Percentiles rank a stretch among this genome's conserved stretches.
These are phyloP conservation scores for Smithornis capensis DNA, from an alignment of 2,113 vertebrate genomes.

Conservation along the genomic window DNA sequence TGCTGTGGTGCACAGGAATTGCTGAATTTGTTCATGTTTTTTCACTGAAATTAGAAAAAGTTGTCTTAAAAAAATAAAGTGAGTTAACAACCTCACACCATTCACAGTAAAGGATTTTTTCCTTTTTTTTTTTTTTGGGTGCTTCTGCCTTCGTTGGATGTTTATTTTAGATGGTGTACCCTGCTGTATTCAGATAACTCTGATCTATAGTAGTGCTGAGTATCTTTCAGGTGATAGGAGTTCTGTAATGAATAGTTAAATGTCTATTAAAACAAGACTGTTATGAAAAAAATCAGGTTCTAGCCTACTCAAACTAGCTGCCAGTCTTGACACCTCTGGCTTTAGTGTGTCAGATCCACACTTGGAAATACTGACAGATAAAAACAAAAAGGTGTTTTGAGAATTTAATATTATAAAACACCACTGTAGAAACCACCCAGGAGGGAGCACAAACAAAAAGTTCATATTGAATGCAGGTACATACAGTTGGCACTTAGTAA, in stretches of 20 bases:
- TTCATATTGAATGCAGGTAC: neutral
- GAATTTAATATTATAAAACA: neutral
- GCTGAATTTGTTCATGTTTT: neutral
- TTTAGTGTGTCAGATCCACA: neutral
- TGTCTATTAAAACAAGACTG: neutral
- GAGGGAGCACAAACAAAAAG: neutral
- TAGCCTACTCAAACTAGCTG: neutral
- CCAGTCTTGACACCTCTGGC: neutral
- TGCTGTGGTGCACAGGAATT: neutral
- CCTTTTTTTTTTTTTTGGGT: rapidly evolving
- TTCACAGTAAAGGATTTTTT: neutral
- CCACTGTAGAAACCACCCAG: neutral
- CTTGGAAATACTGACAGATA: neutral
- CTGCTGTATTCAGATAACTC: neutral
- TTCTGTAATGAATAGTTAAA: neutral
- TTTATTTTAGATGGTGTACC: neutral
- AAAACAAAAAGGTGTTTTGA: neutral
- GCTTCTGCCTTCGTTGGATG: neutral
- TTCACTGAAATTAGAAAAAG: neutral
- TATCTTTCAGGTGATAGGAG: neutral
- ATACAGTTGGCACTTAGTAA: neutral
- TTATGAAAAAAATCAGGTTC: neutral
- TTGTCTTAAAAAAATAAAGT: neutral
- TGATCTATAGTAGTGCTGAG: neutral
- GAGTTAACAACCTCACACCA: neutral